Percentiles rank a stretch among this genome's conserved stretches.
phyloP scores from a whole-genome alignment of 1,140 invertebrate species.

The Colletes gigas region DNA sequence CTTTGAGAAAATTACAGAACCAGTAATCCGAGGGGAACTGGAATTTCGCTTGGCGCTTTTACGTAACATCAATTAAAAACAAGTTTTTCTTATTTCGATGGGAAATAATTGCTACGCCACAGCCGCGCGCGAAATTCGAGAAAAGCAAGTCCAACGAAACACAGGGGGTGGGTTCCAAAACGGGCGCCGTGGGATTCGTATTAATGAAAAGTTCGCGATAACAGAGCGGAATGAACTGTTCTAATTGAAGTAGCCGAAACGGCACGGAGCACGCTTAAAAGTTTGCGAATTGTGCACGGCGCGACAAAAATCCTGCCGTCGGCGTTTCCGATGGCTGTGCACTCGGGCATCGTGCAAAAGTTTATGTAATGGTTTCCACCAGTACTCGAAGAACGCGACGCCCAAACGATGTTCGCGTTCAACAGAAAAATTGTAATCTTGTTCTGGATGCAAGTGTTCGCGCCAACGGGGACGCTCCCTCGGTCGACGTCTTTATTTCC shows the following conservation, averaged over 20 bases:
- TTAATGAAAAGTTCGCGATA: slow-evolving; percentile 34
- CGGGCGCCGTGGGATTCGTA: too few relatives aligned
- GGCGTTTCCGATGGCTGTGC: background rate
- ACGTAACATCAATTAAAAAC: background rate
- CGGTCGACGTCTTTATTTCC: too few relatives aligned
- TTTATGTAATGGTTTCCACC: too few relatives aligned
- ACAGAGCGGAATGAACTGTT: slow-evolving; percentile 15
- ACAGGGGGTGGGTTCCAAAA: too few relatives aligned
- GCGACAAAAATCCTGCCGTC: background rate
- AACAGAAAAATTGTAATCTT: too few relatives aligned
- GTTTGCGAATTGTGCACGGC: slow-evolving; percentile 2
- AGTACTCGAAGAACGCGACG: too few relatives aligned
- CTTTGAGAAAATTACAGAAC: background rate
- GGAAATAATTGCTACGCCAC: slow-evolving; percentile 9
- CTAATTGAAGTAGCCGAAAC: slow-evolving; percentile 7
- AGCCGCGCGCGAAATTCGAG: background rate
- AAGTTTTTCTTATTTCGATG: background rate
- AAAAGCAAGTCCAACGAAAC: background rate
- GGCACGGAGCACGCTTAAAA: background rate
- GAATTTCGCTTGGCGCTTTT: too few relatives aligned
- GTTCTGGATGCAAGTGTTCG: too few relatives aligned
- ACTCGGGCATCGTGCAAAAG: too few relatives aligned
- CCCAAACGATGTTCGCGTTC: too few relatives aligned
- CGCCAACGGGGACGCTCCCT: too few relatives aligned
- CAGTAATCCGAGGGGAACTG: background rate